A percentile compares a stretch with the other conserved stretches of the same genome.
Evolutionary conservation across 2,113 vertebrate genomes (phyloP).

Genomic region (Cololabis saira): DNA sequence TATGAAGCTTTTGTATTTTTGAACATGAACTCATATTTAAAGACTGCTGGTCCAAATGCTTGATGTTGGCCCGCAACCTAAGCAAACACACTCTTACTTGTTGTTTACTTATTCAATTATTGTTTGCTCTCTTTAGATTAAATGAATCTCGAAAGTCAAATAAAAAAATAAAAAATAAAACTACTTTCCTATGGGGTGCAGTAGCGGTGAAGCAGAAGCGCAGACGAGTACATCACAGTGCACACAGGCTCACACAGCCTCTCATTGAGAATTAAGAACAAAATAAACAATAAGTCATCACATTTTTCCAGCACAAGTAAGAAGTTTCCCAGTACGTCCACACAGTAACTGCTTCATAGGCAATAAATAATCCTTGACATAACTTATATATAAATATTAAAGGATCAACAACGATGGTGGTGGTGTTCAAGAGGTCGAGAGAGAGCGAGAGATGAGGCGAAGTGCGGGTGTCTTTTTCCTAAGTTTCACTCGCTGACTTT

Average conservation of each 20-base stretch:
- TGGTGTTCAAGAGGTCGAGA: background rate
- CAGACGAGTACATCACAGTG: background rate
- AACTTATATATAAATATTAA: conserved; percentile 57
- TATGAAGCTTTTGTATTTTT: background rate
- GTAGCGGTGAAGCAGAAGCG: background rate
- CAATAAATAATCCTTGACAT: conserved; percentile 70
- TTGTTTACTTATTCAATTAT: rapidly evolving
- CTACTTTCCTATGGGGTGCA: background rate
- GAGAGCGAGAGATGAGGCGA: background rate
- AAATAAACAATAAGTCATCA: conserved; percentile 20
- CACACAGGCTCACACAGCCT: conserved; percentile 16
- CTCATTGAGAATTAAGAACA: conserved; percentile 26
- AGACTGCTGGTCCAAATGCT: background rate
- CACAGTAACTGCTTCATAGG: conserved; percentile 37
- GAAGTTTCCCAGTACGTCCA: background rate
- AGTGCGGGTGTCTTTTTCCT: background rate
- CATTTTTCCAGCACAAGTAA: conserved; percentile 25
- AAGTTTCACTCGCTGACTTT: conserved; percentile 82
- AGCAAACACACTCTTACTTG: background rate
- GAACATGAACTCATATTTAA: background rate
- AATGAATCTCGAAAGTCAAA: background rate
- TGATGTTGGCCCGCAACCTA: background rate
- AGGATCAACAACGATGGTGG: conserved; percentile 3
- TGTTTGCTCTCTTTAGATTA: background rate
- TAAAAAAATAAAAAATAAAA: background rate